These are phyloP conservation scores for Dysmachus trigonus DNA, from an alignment of 2,888 invertebrate genomes.

Conservation along the genomic window DNA sequence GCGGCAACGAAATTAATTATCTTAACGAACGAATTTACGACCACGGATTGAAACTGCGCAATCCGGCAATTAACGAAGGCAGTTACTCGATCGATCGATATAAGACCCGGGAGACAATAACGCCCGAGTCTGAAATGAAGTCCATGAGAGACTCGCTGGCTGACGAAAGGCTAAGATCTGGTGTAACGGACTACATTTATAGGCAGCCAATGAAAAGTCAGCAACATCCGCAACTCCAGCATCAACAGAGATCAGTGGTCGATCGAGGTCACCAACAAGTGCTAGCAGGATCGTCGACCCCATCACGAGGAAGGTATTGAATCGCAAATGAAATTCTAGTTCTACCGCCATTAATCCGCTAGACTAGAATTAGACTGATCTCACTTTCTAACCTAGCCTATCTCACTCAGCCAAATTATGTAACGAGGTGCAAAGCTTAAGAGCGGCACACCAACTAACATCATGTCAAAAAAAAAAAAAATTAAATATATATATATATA, in stretches of 20 bases:
- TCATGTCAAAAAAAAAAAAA: constrained; percentile 4
- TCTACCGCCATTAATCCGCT: constrained; percentile 31
- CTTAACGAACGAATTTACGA: constrained; percentile 61
- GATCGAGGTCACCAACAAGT: constrained; percentile 43
- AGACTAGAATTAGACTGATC: constrained; percentile 44
- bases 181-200: constrained; percentile 53
- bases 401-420: constrained; percentile 28
- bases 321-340: constrained; percentile 47
- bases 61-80: constrained; percentile 57
- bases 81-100: constrained; percentile 55
- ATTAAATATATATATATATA: too few species aligned
- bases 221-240: constrained; percentile 44
- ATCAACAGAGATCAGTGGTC: constrained; percentile 47
- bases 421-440: constrained; percentile 36
- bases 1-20: constrained; percentile 62
- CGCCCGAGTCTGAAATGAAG: constrained; percentile 55
- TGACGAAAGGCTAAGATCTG: constrained; percentile 51
- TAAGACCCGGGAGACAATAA: constrained; percentile 51
- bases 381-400: constrained; percentile 47
- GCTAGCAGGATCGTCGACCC: constrained; percentile 40
- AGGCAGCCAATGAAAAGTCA: constrained; percentile 52
- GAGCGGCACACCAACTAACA: constrained; percentile 42
- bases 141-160: constrained; percentile 44
- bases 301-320: constrained; percentile 60
- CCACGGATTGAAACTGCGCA: constrained; percentile 55